Evolutionary conservation across 2,888 invertebrate species (phyloP).

Genomic region (Andrena chrysosceles): DNA sequence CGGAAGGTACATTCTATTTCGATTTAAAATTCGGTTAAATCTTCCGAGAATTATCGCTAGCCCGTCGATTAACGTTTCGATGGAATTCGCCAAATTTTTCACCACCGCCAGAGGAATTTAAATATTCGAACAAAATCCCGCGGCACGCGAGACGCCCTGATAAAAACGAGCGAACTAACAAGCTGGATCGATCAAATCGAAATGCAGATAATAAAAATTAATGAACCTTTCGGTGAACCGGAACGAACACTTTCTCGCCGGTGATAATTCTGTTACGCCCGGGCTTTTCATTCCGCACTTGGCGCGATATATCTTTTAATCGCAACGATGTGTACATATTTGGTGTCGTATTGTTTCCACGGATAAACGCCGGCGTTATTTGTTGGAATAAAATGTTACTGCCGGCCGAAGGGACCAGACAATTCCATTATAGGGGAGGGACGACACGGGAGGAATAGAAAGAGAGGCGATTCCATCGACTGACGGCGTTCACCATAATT

Average conservation of each 20-base stretch:
- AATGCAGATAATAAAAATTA: slow-evolving; percentile 2
- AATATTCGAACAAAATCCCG: background rate
- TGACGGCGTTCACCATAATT: slow-evolving; percentile 38
- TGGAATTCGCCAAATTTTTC: background rate
- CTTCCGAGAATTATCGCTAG: background rate
- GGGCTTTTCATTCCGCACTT: slow-evolving; percentile 12
- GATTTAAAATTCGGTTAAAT: background rate
- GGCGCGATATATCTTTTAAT: slow-evolving; percentile 35
- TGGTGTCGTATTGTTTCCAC: slow-evolving; percentile 28
- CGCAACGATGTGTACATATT: slow-evolving; percentile 13
- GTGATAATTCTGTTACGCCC: background rate
- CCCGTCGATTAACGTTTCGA: background rate
- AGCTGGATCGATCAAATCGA: slow-evolving; percentile 4
- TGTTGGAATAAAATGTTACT: slow-evolving; percentile 42
- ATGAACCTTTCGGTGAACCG: background rate
- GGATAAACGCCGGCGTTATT: slow-evolving; percentile 30
- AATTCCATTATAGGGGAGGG: slow-evolving; percentile 36
- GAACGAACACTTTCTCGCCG: background rate
- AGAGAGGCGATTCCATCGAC: slow-evolving; percentile 9
- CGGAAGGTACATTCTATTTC: too few relatives aligned
- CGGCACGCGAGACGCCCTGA: background rate
- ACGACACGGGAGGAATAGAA: too few relatives aligned
- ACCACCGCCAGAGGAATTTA: background rate
- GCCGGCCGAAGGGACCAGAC: slow-evolving; percentile 32
- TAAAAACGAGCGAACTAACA: slow-evolving; percentile 7